These are phyloP conservation scores for Eupithecia vulgata DNA, from an alignment of 2,888 invertebrate species.

Conservation along the genomic window DNA sequence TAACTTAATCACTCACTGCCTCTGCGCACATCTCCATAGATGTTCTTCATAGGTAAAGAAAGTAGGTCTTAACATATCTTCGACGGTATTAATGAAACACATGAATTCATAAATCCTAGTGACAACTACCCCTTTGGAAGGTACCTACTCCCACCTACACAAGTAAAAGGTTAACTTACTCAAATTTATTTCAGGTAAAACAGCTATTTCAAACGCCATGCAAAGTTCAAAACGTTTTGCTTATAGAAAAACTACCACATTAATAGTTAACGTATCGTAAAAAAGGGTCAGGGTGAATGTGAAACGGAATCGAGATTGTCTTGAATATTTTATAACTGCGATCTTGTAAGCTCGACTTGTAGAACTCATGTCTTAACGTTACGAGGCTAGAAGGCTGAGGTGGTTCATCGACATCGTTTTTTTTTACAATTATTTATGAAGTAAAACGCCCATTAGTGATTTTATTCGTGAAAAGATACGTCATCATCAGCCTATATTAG, in stretches of 20 bases:
- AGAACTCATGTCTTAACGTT: slow-evolving; percentile 54
- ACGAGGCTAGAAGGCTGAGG: slow-evolving; percentile 6
- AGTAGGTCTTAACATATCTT: neutral
- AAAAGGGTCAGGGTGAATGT: slow-evolving; percentile 62
- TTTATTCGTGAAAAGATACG: neutral
- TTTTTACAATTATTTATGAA: neutral
- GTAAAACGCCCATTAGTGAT: neutral
- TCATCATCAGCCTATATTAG: too few relatives aligned
- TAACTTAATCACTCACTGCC: neutral
- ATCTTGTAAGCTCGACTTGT: slow-evolving; percentile 64
- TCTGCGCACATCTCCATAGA: too few relatives aligned
- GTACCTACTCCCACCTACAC: neutral
- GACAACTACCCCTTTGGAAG: neutral
- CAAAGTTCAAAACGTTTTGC: slow-evolving; percentile 44
- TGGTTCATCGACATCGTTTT: neutral
- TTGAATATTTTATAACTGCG: slow-evolving; percentile 72
- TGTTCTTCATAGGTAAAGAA: neutral
- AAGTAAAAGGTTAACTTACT: neutral
- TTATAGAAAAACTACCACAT: slow-evolving; percentile 60
- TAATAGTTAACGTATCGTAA: slow-evolving; percentile 60
- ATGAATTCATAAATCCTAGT: neutral
- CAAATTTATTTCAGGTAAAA: neutral
- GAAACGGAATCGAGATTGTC: slow-evolving; percentile 67
- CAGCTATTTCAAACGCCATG: slow-evolving; percentile 38
- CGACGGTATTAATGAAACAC: too few relatives aligned